A percentile compares a stretch with the other conserved stretches of the same genome.
Evolutionary conservation across 2,113 vertebrate species (phyloP).

Genomic region (Anarrhichthys ocellatus): DNA sequence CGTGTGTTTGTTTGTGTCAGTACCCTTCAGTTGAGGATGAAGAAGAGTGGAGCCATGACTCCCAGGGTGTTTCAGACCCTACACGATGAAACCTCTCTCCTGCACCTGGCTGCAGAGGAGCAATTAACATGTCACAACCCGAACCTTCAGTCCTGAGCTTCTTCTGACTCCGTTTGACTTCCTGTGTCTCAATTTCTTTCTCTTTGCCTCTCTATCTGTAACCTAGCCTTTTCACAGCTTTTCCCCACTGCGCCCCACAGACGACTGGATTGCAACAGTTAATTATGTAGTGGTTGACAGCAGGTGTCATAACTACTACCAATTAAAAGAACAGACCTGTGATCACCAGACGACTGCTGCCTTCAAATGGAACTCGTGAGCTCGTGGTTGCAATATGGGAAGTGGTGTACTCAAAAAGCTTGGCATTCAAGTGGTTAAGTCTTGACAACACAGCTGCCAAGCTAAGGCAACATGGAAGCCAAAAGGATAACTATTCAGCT

Average conservation of each 20-base stretch:
- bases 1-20: constrained; percentile 47
- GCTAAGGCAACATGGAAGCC: background rate
- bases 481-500: background rate
- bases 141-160: constrained; percentile 45
- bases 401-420: background rate
- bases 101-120: constrained; percentile 59
- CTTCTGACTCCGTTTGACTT: constrained; percentile 29
- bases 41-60: constrained; percentile 50
- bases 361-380: background rate
- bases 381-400: background rate
- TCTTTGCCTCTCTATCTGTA: constrained; percentile 18
- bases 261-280: constrained; percentile 6
- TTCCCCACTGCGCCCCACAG: background rate
- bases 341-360: constrained; percentile 32
- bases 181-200: constrained; percentile 35
- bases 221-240: constrained; percentile 19
- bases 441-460: background rate
- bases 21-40: constrained; percentile 52
- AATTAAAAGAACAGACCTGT: constrained; percentile 65
- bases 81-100: constrained; percentile 61
- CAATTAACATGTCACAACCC: constrained; percentile 82
- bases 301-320: constrained; percentile 57
- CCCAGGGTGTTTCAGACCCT: constrained; percentile 42
- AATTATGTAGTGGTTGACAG: constrained; percentile 41
- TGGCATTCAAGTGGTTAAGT: background rate